A percentile compares a stretch with the other conserved stretches of the same genome.
Conservation (phyloP, 2,797 vertebrate genomes). For the Erethizon dorsatum region DNA sequence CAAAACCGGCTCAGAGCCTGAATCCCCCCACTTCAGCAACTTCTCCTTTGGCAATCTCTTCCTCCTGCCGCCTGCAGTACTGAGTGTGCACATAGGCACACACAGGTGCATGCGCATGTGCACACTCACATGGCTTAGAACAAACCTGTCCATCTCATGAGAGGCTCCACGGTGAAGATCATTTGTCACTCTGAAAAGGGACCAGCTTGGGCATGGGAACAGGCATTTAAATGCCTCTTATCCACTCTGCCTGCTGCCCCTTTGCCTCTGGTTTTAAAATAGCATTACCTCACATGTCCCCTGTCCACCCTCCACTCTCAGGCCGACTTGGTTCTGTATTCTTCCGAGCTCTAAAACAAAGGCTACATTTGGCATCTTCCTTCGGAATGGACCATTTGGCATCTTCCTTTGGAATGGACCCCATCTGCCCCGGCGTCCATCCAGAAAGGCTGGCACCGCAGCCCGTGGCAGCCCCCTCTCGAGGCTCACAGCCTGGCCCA, state of each 20-base stretch:
- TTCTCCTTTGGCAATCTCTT: background rate
- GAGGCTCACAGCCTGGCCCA: no score
- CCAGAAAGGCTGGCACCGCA: background rate
- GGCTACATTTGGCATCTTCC: background rate
- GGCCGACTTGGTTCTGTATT: background rate
- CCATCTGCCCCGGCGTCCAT: background rate
- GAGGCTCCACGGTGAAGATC: fast-evolving
- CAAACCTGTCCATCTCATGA: background rate
- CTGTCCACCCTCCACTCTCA: background rate
- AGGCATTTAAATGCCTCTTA: constrained; percentile 5
- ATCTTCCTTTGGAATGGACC: background rate
- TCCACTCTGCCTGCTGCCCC: background rate
- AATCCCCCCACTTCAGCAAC: background rate
- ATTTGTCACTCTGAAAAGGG: background rate
- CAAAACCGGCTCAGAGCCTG: background rate
- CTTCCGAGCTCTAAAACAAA: background rate
- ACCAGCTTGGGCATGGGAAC: background rate
- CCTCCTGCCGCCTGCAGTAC: no score
- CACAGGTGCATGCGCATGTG: background rate
- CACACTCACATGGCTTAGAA: background rate
- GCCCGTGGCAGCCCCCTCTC: fast-evolving
- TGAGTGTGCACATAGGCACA: background rate
- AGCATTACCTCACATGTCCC: constrained; percentile 14
- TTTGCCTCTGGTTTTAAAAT: constrained; percentile 12
- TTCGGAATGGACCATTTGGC: background rate